Conservation (phyloP, 2,888 invertebrate species). For the Dynastes hyllus region DNA sequence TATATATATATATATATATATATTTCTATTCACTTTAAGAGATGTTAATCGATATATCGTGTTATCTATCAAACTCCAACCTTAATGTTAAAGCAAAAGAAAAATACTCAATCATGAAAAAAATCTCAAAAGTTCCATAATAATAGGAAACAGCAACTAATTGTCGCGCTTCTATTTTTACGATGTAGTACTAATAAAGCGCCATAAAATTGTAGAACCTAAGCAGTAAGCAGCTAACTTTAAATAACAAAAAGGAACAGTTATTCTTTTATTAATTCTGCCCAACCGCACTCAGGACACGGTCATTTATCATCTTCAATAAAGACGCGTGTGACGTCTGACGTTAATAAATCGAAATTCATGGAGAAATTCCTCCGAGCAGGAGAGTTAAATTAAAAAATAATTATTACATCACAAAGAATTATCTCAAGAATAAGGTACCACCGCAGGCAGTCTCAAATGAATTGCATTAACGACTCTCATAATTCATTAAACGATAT, state of each 20-base stretch:
- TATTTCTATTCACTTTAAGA: too few species aligned
- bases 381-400: conserved; percentile 3
- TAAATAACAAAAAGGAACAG: conserved; percentile 12
- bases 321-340: conserved; percentile 23
- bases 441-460: not conserved
- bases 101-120: too few species aligned
- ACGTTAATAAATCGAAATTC: conserved; percentile 25
- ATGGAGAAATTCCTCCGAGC: not conserved
- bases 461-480: conserved; percentile 10
- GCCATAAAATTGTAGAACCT: too few species aligned
- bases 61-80: too few species aligned
- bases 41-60: too few species aligned
- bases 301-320: conserved; percentile 21
- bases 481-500: conserved; percentile 17
- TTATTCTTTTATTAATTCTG: conserved; percentile 12
- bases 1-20: too few species aligned
- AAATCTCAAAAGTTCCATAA: too few species aligned
- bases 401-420: conserved; percentile 19
- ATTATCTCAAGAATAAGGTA: not conserved
- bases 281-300: conserved; percentile 4
- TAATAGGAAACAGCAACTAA: too few species aligned
- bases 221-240: not conserved
- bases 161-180: too few species aligned
- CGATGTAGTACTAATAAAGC: too few species aligned
- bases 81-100: too few species aligned